Evolutionary conservation across 2,797 vertebrate species (phyloP).

Genomic region (Staurois parvus): DNA sequence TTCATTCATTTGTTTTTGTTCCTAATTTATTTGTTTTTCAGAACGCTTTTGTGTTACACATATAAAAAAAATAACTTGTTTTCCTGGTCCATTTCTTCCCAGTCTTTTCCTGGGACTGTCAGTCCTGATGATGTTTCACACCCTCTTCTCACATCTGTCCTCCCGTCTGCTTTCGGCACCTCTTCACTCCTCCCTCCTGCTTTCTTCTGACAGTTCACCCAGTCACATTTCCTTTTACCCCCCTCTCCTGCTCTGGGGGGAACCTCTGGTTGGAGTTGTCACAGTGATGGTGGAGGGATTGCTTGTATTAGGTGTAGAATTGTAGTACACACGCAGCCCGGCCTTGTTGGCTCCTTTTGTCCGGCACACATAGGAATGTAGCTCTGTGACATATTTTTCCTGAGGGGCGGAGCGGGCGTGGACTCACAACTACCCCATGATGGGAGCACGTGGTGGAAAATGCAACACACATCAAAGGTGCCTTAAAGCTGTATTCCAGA

Average conservation of each 20-base stretch:
- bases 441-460: slow-evolving; percentile 15
- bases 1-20: too few species aligned
- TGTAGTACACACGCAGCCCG: too few species aligned
- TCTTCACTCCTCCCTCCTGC: slow-evolving; percentile 8
- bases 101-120: neutral
- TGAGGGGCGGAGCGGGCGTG: neutral
- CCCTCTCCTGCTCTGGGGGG: neutral
- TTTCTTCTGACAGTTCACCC: neutral
- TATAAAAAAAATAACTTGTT: neutral
- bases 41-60: neutral
- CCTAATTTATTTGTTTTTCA: too few species aligned
- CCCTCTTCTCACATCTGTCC: slow-evolving; percentile 29
- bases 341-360: neutral
- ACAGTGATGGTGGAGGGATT: too few species aligned
- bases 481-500: too few species aligned
- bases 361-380: slow-evolving; percentile 5
- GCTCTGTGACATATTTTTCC: slow-evolving; percentile 41
- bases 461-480: neutral
- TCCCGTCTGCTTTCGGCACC: neutral
- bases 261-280: neutral
- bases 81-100: slow-evolving; percentile 6
- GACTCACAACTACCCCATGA: slow-evolving; percentile 16
- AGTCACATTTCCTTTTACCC: neutral
- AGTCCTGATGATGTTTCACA: slow-evolving; percentile 11
- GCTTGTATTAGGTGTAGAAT: too few species aligned